phyloP scores from a whole-genome alignment of 1,140 invertebrate genomes.

The Probaryconus sp. region DNA sequence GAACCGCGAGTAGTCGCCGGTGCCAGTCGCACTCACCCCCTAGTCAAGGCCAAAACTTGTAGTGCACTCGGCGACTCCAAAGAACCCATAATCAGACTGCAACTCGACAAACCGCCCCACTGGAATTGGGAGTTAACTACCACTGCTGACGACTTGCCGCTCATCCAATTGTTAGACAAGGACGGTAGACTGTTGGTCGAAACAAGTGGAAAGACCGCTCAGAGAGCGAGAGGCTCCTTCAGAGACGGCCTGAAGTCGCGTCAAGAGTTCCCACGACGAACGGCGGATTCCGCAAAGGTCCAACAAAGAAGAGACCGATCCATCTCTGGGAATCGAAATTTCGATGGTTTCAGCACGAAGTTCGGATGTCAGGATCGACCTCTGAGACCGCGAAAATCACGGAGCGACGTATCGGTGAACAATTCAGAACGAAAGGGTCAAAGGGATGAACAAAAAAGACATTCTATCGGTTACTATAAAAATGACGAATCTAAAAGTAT shows the following conservation, averaged over 20 bases:
- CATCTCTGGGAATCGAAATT: conserved; percentile 62
- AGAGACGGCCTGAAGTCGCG: conserved; percentile 63
- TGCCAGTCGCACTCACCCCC: conserved; percentile 59
- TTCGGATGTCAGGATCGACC: conserved; percentile 54
- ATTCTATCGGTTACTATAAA: too few species aligned
- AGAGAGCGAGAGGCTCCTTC: conserved; percentile 71
- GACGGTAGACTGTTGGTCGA: conserved; percentile 71
- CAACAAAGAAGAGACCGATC: conserved; percentile 14
- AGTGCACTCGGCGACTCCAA: conserved; percentile 40
- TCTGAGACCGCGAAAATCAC: conserved; percentile 65
- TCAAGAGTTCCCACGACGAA: conserved; percentile 61
- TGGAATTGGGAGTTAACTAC: conserved; percentile 75
- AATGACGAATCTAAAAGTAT: too few species aligned
- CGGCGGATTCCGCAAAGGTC: neutral
- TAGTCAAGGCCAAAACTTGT: conserved; percentile 63
- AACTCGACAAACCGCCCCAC: conserved; percentile 69
- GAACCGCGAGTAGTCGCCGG: conserved; percentile 48
- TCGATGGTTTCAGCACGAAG: conserved; percentile 70
- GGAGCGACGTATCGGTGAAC: conserved; percentile 64
- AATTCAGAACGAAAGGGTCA: conserved; percentile 15
- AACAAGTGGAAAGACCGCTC: conserved; percentile 69
- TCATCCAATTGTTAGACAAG: conserved; percentile 71
- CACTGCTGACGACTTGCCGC: conserved; percentile 67
- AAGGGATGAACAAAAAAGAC: conserved; percentile 12
- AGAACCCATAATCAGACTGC: conserved; percentile 68